These are phyloP conservation scores for Kryptolebias ocellatus DNA, from an alignment of 2,797 vertebrate species.

Conservation along the genomic window DNA sequence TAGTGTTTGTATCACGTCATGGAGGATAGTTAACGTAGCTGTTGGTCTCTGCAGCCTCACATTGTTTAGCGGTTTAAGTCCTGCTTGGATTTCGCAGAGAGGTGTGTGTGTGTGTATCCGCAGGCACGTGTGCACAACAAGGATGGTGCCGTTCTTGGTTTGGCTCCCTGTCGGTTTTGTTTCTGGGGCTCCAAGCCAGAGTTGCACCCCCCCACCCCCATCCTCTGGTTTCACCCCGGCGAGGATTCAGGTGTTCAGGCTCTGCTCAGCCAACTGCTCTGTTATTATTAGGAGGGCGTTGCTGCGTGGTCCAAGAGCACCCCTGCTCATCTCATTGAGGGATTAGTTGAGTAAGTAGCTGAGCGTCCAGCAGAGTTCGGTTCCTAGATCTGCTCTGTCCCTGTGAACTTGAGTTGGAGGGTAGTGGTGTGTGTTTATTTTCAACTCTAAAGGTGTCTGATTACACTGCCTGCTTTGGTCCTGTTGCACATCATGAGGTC, in stretches of 20 bases:
- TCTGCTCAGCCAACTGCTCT: constrained; percentile 35
- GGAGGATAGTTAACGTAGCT: constrained; percentile 23
- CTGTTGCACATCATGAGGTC: neutral
- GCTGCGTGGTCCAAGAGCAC: constrained; percentile 24
- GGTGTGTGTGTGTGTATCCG: constrained; percentile 1
- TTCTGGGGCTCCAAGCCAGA: constrained; percentile 28
- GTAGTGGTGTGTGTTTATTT: neutral
- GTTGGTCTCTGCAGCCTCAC: constrained; percentile 42
- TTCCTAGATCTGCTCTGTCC: neutral
- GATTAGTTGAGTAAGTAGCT: constrained; percentile 7
- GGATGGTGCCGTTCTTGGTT: neutral
- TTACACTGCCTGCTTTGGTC: neutral
- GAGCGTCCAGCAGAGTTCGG: constrained; percentile 17
- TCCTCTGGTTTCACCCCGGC: constrained; percentile 34
- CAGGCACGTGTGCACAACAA: neutral
- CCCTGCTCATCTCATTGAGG: constrained; percentile 16
- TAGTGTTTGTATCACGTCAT: constrained; percentile 1
- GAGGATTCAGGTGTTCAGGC: constrained; percentile 32
- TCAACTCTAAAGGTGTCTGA: constrained; percentile 9
- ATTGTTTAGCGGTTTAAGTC: constrained; percentile 54
- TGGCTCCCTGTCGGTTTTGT: constrained; percentile 39
- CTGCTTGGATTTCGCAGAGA: constrained; percentile 29
- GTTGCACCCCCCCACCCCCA: constrained; percentile 15
- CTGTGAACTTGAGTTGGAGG: neutral
- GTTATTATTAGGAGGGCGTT: constrained; percentile 62